Evolutionary conservation across 2,888 invertebrate species (phyloP), one percentile per base, ranked within the genome.

Genomic region (Heliconius ismenius): DNA sequence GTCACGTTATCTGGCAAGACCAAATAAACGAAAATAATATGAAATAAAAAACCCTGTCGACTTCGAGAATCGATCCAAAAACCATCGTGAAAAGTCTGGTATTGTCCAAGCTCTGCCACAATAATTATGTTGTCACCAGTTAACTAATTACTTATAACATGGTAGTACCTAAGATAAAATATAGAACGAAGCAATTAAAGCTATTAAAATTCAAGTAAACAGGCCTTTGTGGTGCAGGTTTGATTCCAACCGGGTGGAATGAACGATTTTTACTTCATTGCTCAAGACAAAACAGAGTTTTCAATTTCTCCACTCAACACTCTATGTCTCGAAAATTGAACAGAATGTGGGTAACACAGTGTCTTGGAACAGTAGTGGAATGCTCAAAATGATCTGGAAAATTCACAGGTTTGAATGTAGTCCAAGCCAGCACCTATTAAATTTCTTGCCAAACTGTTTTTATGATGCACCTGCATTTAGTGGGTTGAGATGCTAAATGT

Each of bases 371-470:
- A 13, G 64, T 39, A 28, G 62, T 65, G 58, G 32, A n/a, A 63
- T 75, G 39, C 63, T 49, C 64, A 73, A 60, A 75, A 60, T n/a
- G 2, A 54, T 70, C 78, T 76, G 72, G 79, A 68, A 75, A 73
- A 73, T 65, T 72, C 24, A 43, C 24, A 32, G 54, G 43, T 77
- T 79, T 77, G 79, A 79, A 75, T 68, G 60, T 11, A 58, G 26
- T 77, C 79, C 77, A 75, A 79, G 63, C 74, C 54, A 43, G 69
- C 49, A 60, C n/a, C 64, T 77, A 77, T 79, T 77, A 77, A 77
- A 73, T 64, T 77, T 49, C 58, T 58, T 79, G 79, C 79, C 79
- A 79, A 79, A 73, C 58, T 77, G 73, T 77, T 64, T 75, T 75
- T 60, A 75, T 75, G 32, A 49, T 49, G 69, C 49, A 70, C 28